Conservation (phyloP, 2,888 invertebrate genomes). For the Formica aserva region DNA sequence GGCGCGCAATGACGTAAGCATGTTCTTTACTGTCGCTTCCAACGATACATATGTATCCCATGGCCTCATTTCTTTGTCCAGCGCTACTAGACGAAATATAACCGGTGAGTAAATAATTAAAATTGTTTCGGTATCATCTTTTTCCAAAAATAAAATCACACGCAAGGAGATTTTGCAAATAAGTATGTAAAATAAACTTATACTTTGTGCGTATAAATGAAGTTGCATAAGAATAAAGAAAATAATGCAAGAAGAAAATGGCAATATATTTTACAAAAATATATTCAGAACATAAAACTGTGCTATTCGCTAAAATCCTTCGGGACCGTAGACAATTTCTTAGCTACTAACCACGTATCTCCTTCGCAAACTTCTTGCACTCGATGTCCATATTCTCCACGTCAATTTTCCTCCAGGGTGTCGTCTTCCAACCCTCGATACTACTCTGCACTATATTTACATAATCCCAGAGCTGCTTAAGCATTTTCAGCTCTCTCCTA, state of each 20-base stretch:
- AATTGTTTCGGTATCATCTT: not conserved
- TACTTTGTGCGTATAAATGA: not conserved
- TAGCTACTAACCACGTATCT: slow-evolving; percentile 89
- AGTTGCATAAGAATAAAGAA: not conserved
- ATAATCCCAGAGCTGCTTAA: slow-evolving; percentile 99
- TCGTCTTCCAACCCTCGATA: slow-evolving; percentile 98
- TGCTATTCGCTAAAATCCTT: slow-evolving; percentile 11
- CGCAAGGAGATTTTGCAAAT: not conserved
- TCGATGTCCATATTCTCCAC: slow-evolving; percentile 99
- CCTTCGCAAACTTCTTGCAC: slow-evolving; percentile 98
- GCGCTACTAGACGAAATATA: slow-evolving; percentile 85
- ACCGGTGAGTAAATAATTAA: not conserved
- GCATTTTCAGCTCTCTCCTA: slow-evolving; percentile 94
- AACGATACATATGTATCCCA: slow-evolving; percentile 97
- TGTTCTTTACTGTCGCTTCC: slow-evolving; percentile 97
- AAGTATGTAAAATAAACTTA: not conserved
- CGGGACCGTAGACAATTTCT: slow-evolving; percentile 20
- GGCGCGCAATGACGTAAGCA: slow-evolving; percentile 97
- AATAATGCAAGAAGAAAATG: not conserved
- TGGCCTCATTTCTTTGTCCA: slow-evolving; percentile 98
- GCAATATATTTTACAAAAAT: slow-evolving; percentile 20
- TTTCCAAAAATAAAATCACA: not conserved
- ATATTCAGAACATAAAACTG: slow-evolving; percentile 17
- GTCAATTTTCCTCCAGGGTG: slow-evolving; percentile 98
- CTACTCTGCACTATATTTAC: slow-evolving; percentile 95